These are phyloP conservation scores for Alsophila aescularia DNA, from an alignment of 2,888 invertebrate genomes.

Conservation along the genomic window DNA sequence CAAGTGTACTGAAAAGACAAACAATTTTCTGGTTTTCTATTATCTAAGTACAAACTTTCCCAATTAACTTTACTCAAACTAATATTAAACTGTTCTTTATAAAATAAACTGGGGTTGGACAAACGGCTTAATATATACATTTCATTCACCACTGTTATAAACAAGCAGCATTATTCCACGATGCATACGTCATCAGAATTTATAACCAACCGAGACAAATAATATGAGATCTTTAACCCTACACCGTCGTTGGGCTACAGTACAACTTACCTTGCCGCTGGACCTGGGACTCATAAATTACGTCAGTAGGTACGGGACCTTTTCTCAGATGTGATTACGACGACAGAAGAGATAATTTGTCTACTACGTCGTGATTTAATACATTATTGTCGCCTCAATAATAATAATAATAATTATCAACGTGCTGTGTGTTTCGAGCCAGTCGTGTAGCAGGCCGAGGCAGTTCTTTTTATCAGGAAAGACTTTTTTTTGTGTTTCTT, in stretches of 20 bases:
- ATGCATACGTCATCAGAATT: constrained; percentile 8
- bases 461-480: too few relatives aligned
- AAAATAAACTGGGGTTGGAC: neutral
- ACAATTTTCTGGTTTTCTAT: too few relatives aligned
- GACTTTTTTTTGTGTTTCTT: too few relatives aligned
- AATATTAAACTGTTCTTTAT: constrained; percentile 4
- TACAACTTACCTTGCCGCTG: constrained; percentile 1
- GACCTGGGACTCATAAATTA: constrained; percentile 11
- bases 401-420: too few relatives aligned
- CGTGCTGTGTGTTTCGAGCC: too few relatives aligned
- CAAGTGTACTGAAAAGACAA: too few relatives aligned
- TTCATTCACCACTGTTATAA: neutral
- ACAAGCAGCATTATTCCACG: neutral
- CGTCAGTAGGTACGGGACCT: neutral
- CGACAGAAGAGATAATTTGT: too few relatives aligned
- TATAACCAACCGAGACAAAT: constrained; percentile 9
- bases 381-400: too few relatives aligned
- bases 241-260: neutral
- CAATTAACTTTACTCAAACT: constrained; percentile 10
- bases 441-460: too few relatives aligned
- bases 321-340: too few relatives aligned
- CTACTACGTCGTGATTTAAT: too few relatives aligned
- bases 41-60: too few relatives aligned
- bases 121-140: neutral
- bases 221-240: constrained; percentile 22